These are phyloP conservation scores for Cladopsammia gracilis DNA, from an alignment of 64 coral and sea anemone genomes.

Conservation along the genomic window DNA sequence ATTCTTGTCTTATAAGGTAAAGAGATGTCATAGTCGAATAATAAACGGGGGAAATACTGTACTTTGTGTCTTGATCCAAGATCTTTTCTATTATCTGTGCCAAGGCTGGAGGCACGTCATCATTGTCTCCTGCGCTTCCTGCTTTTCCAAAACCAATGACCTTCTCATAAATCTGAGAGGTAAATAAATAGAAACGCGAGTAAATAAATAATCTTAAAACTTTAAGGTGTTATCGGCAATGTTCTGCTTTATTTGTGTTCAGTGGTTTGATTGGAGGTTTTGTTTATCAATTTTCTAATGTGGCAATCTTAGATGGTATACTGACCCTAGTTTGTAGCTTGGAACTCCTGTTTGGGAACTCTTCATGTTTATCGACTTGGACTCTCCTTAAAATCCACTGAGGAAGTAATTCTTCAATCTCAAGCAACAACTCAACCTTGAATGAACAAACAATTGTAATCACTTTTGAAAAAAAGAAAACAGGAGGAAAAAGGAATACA, in stretches of 20 bases:
- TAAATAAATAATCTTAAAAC: too few species aligned
- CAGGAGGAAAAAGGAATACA: not conserved
- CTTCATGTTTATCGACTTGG: conserved; percentile 76
- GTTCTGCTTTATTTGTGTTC: too few species aligned
- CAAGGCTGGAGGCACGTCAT: conserved; percentile 63
- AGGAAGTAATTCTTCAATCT: conserved; percentile 84
- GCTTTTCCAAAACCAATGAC: conserved; percentile 85
- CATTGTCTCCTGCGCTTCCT: conserved; percentile 75
- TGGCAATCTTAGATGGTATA: too few species aligned
- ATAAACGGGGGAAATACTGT: not conserved
- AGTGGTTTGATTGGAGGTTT: too few species aligned
- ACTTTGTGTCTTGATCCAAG: conserved; percentile 82
- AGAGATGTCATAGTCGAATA: too few species aligned
- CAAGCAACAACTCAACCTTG: conserved; percentile 84
- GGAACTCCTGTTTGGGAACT: conserved; percentile 80
- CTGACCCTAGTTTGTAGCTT: conserved; percentile 74
- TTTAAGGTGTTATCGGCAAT: too few species aligned
- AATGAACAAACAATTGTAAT: not conserved
- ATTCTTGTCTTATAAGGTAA: too few species aligned
- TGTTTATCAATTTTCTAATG: too few species aligned
- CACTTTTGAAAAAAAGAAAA: not conserved
- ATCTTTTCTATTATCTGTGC: conserved; percentile 84
- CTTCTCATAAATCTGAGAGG: conserved; percentile 75
- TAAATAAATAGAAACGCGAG: not conserved
- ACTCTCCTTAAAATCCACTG: conserved; percentile 83